These are phyloP conservation scores for Atethmia centrago DNA, from an alignment of 2,888 invertebrate genomes.

Conservation along the genomic window DNA sequence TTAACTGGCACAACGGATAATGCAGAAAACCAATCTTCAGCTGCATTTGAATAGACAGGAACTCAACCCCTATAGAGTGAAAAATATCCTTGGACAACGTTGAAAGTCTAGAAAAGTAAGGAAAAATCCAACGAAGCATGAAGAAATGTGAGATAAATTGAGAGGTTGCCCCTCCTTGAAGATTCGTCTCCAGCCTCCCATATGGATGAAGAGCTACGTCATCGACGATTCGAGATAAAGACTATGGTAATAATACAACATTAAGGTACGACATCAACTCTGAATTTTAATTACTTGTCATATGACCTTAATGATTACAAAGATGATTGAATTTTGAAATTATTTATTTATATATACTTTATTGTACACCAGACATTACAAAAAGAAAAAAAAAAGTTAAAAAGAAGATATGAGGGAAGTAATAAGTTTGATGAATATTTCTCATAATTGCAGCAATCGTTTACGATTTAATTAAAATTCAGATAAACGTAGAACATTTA, in stretches of 20 bases:
- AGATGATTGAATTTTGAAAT: neutral
- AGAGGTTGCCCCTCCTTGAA: neutral
- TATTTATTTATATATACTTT: too few species aligned
- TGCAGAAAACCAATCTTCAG: neutral
- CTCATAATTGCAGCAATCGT: neutral
- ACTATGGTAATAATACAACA: conserved; percentile 15
- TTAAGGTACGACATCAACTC: conserved; percentile 33
- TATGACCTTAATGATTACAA: neutral
- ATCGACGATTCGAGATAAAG: conserved; percentile 3
- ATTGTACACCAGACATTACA: too few species aligned
- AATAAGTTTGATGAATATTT: neutral
- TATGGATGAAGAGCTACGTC: conserved; percentile 24
- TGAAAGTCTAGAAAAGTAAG: neutral
- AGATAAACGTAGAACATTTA: conserved; percentile 66
- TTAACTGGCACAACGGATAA: neutral
- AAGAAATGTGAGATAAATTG: conserved; percentile 5
- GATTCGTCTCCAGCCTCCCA: conserved; percentile 21
- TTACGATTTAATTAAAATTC: conserved; percentile 51
- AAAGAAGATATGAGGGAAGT: neutral
- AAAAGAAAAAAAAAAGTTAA: too few species aligned
- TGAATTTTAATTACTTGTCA: conserved; percentile 55
- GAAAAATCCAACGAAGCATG: neutral
- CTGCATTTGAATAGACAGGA: neutral
- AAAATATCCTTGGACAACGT: neutral
- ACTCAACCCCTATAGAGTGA: neutral